These are phyloP conservation scores for Hirudinaria manillensis DNA, from an alignment of 2,888 invertebrate genomes.

Conservation along the genomic window DNA sequence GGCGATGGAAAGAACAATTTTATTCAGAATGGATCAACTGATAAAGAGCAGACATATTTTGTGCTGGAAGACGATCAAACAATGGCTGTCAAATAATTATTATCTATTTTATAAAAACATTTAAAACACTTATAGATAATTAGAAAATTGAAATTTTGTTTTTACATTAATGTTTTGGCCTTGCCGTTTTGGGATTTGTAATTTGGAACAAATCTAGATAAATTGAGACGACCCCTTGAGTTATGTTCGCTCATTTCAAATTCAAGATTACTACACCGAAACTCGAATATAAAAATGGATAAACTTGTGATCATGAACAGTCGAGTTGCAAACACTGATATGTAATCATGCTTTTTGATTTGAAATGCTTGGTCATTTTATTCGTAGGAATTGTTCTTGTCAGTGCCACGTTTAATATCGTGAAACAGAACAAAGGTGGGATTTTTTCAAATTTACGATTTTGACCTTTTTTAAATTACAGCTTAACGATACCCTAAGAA, in stretches of 20 bases:
- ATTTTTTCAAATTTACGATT: background rate
- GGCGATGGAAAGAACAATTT: background rate
- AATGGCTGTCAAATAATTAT: background rate
- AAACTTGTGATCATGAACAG: too few species aligned
- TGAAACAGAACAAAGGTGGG: too few species aligned
- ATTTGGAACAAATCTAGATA: too few species aligned
- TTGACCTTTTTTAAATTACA: background rate
- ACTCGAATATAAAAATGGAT: too few species aligned
- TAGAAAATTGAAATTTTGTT: background rate
- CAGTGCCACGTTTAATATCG: too few species aligned
- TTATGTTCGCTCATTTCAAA: too few species aligned
- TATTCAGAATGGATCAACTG: background rate
- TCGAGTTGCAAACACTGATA: too few species aligned
- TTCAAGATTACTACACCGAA: too few species aligned
- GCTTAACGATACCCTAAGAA: background rate
- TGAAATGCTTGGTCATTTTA: too few species aligned
- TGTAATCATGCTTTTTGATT: too few species aligned
- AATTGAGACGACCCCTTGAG: slow-evolving; percentile 13
- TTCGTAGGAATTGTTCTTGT: too few species aligned
- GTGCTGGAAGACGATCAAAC: background rate
- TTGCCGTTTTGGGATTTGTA: too few species aligned
- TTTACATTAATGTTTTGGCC: background rate
- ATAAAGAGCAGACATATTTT: slow-evolving; percentile 4
- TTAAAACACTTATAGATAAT: background rate
- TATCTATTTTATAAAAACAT: background rate